These are phyloP conservation scores for Apomyelois bistriatella DNA, from an alignment of 2,888 invertebrate species.

Conservation along the genomic window DNA sequence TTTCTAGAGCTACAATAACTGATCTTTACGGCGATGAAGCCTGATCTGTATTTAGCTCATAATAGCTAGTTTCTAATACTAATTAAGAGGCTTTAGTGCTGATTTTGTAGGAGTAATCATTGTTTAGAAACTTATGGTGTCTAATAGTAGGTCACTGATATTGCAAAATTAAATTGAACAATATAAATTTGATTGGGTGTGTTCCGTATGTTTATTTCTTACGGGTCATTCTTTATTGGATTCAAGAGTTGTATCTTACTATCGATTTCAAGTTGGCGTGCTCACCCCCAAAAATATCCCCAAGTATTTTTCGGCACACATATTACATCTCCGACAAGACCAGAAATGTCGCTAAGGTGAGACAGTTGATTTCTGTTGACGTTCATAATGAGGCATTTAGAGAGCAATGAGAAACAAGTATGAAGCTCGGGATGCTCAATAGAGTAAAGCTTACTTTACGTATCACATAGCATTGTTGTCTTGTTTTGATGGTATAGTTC, in stretches of 20 bases:
- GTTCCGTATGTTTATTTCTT: not conserved
- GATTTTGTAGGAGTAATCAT: conserved; percentile 32
- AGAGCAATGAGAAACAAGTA: too few relatives aligned
- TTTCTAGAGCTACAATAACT: conserved; percentile 22
- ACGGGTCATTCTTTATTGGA: not conserved
- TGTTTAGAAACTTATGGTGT: conserved; percentile 20
- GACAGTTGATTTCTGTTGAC: too few relatives aligned
- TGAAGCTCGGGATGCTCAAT: too few relatives aligned
- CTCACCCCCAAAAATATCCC: too few relatives aligned
- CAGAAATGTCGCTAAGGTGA: too few relatives aligned
- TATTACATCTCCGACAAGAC: too few relatives aligned
- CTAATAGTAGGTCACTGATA: conserved; percentile 8
- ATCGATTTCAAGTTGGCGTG: too few relatives aligned
- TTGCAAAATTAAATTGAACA: not conserved
- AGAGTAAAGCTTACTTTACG: too few relatives aligned
- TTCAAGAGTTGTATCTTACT: not conserved
- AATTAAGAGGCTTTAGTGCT: conserved; percentile 33
- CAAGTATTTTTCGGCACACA: too few relatives aligned
- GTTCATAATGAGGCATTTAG: too few relatives aligned
- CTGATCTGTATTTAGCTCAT: conserved; percentile 1
- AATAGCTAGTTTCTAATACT: conserved; percentile 11
- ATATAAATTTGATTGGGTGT: not conserved
- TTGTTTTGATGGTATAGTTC: too few relatives aligned
- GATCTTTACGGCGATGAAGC: conserved; percentile 7
- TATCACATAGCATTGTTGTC: too few relatives aligned